Conservation (phyloP, 2,888 invertebrate genomes). For the Epinotia bilunana region DNA sequence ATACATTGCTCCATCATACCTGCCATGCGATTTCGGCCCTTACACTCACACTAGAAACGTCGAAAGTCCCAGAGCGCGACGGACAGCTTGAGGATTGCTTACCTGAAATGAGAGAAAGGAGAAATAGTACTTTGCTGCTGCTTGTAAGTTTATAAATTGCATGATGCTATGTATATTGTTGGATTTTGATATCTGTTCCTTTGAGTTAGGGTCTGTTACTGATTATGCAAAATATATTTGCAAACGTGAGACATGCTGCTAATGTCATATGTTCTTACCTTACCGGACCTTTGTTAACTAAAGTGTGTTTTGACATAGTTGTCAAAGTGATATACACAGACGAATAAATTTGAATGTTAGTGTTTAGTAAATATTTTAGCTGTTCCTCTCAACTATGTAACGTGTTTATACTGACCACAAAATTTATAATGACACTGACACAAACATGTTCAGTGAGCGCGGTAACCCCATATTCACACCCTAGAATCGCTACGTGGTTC, state of each 20-base stretch:
- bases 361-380: too few relatives aligned
- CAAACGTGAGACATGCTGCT: not conserved
- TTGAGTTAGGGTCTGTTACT: not conserved
- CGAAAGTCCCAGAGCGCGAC: not conserved
- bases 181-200: not conserved
- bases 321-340: too few relatives aligned
- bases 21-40: slow-evolving; percentile 10
- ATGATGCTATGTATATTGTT: not conserved
- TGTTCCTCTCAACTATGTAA: too few relatives aligned
- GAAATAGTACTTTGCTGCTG: slow-evolving; percentile 10
- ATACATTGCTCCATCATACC: slow-evolving; percentile 11
- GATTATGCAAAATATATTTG: not conserved
- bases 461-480: too few relatives aligned
- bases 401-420: too few relatives aligned
- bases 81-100: slow-evolving; percentile 9
- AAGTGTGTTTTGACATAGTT: too few relatives aligned
- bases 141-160: not conserved
- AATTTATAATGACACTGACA: too few relatives aligned
- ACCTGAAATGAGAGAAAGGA: slow-evolving; percentile 38
- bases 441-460: too few relatives aligned
- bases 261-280: not conserved
- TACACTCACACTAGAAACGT: not conserved
- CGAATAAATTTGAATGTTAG: too few relatives aligned
- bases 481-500: too few relatives aligned
- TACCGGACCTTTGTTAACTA: too few relatives aligned